phyloP scores from a whole-genome alignment of 2,113 vertebrate species.

The Leiothrix lutea region DNA sequence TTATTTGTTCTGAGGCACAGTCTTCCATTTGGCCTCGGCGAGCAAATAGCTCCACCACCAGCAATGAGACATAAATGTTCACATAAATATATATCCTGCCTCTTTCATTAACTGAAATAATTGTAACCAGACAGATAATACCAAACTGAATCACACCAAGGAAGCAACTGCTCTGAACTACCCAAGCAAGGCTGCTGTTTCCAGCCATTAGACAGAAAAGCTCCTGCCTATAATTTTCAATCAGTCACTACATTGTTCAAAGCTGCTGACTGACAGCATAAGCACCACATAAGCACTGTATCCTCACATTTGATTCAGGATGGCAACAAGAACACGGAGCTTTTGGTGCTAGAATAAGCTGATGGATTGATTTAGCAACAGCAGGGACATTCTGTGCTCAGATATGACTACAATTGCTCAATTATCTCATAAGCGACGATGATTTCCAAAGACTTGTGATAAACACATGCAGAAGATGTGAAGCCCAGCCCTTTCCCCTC shows the following conservation, averaged over 20 bases:
- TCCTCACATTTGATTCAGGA: slow-evolving; percentile 20
- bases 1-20: background rate
- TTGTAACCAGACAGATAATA: slow-evolving; percentile 19
- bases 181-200: background rate
- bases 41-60: background rate
- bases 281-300: slow-evolving; percentile 35
- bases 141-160: slow-evolving; percentile 3
- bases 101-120: slow-evolving; percentile 43
- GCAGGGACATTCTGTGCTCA: slow-evolving; percentile 32
- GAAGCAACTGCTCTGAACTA: slow-evolving; percentile 16
- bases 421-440: slow-evolving; percentile 36
- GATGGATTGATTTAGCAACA: slow-evolving; percentile 61
- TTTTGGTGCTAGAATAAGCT: slow-evolving; percentile 24
- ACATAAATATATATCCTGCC: background rate
- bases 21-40: background rate
- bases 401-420: slow-evolving; percentile 17
- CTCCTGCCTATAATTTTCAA: slow-evolving; percentile 70
- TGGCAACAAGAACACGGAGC: slow-evolving; percentile 16
- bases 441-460: slow-evolving; percentile 41
- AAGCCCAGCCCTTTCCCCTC: background rate
- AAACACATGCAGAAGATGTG: background rate
- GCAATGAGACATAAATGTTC: background rate
- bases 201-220: slow-evolving; percentile 44
- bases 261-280: slow-evolving; percentile 61
- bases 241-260: slow-evolving; percentile 70